A percentile compares a stretch with the other conserved stretches of the same genome.
Conservation (phyloP, 1,140 invertebrate species). For the Dendroctonus ponderosae region DNA sequence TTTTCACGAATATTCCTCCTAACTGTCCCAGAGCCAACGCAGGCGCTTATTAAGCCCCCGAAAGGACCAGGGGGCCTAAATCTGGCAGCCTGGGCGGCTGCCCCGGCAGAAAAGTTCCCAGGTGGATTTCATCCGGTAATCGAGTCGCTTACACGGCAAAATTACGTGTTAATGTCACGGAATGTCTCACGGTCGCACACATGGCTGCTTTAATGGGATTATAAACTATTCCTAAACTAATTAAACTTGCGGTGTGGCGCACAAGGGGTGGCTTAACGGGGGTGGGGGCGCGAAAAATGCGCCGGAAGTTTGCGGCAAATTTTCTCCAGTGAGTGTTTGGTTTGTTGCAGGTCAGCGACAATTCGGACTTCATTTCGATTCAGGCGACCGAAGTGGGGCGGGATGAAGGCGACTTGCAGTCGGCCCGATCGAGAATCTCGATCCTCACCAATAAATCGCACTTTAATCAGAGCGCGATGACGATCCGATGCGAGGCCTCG, state of each 20-base stretch:
- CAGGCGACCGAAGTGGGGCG: conserved; percentile 29
- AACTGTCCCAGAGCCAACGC: too few relatives aligned
- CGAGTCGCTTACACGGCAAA: too few relatives aligned
- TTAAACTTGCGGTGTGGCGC: too few relatives aligned
- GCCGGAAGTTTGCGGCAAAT: not conserved
- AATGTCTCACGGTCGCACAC: not conserved
- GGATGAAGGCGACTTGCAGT: conserved; percentile 32
- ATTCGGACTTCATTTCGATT: conserved; percentile 37
- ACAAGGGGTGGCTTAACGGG: too few relatives aligned
- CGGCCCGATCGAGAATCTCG: conserved; percentile 42
- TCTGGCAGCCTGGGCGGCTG: too few relatives aligned
- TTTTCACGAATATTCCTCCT: too few relatives aligned
- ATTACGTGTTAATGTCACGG: not conserved
- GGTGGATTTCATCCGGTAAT: too few relatives aligned
- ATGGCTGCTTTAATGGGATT: not conserved
- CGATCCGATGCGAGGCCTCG: conserved; percentile 42
- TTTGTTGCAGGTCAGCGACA: conserved; percentile 38
- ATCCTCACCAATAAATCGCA: conserved; percentile 41
- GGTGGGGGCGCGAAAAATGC: not conserved
- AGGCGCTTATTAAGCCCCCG: too few relatives aligned
- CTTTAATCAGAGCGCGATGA: conserved; percentile 43
- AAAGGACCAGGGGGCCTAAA: too few relatives aligned
- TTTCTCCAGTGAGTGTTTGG: not conserved
- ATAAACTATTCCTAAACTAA: too few relatives aligned
- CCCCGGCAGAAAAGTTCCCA: too few relatives aligned